Conservation (phyloP, 35 echinoderm and acorn worm species). For the Antedon bifida region DNA sequence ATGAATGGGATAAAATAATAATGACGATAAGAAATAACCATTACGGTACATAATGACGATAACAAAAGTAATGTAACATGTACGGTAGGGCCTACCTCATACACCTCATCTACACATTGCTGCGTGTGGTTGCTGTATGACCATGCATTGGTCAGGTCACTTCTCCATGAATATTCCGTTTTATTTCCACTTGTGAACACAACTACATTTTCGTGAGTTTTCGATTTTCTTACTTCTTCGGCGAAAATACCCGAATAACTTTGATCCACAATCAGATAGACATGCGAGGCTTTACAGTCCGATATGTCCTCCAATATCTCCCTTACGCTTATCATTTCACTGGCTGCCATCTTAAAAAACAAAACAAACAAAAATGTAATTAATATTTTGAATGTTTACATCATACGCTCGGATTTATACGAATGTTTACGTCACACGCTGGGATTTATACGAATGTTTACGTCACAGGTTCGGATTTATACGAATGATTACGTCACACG, state of each 20-base stretch:
- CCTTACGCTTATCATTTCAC: conserved; percentile 36
- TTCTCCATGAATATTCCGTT: conserved; percentile 72
- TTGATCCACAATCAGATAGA: conserved; percentile 85
- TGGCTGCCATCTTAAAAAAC: conserved; percentile 29
- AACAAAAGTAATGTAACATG: background rate
- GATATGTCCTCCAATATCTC: conserved; percentile 68
- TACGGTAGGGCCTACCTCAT: conserved; percentile 23
- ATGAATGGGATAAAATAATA: background rate
- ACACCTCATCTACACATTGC: conserved; percentile 49
- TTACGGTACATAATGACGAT: too few relatives aligned
- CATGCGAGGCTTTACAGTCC: conserved; percentile 47
- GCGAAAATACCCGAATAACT: conserved; percentile 76
- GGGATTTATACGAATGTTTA: background rate
- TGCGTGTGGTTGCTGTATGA: conserved; percentile 56
- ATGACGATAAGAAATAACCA: background rate
- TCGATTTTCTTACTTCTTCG: conserved; percentile 12
- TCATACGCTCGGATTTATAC: background rate
- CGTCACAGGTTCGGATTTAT: too few relatives aligned
- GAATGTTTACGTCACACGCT: background rate
- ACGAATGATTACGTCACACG: too few relatives aligned
- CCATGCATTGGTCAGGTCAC: conserved; percentile 63
- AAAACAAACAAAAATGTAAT: background rate
- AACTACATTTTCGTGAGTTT: conserved; percentile 23
- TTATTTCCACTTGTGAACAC: conserved; percentile 68
- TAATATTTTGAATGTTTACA: background rate